These are phyloP conservation scores for Cosmia trapezina DNA, from an alignment of 2,888 invertebrate genomes.

Conservation along the genomic window DNA sequence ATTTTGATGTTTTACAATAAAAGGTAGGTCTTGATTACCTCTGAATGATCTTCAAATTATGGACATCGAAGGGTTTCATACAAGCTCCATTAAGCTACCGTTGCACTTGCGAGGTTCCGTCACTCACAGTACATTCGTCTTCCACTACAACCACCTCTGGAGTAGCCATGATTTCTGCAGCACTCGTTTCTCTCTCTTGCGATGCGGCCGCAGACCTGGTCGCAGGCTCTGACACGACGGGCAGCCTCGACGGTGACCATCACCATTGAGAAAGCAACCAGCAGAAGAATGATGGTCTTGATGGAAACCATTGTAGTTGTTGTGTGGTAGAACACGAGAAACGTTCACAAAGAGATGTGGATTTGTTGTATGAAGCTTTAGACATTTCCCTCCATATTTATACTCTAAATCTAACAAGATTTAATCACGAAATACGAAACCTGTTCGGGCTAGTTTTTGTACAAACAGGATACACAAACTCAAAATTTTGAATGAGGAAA, in stretches of 20 bases:
- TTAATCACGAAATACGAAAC: not conserved
- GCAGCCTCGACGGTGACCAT: slow-evolving; percentile 26
- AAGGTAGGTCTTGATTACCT: slow-evolving; percentile 5
- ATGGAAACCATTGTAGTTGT: slow-evolving; percentile 30
- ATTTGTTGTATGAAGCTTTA: not conserved
- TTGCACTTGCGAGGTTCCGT: slow-evolving; percentile 15
- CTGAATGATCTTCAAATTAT: not conserved
- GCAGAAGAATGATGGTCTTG: slow-evolving; percentile 40
- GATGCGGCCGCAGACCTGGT: slow-evolving; percentile 34
- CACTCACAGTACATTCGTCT: not conserved
- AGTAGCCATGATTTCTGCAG: slow-evolving; percentile 33
- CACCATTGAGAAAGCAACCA: slow-evolving; percentile 44
- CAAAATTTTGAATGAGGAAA: not conserved
- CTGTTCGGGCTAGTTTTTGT: fast-evolving
- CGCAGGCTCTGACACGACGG: slow-evolving; percentile 28
- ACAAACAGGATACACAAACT: not conserved
- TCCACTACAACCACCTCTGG: not conserved
- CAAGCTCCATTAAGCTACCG: too few species aligned
- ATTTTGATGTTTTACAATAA: not conserved
- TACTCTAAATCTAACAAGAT: not conserved
- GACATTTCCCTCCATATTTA: not conserved
- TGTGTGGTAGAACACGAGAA: slow-evolving; percentile 1
- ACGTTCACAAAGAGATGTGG: not conserved
- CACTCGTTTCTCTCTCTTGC: slow-evolving; percentile 32
- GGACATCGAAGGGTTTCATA: slow-evolving; percentile 12